Percentiles rank a stretch among this genome's conserved stretches.
phyloP scores from a whole-genome alignment of 2,113 vertebrate species.

The Nycticryphes semicollaris region DNA sequence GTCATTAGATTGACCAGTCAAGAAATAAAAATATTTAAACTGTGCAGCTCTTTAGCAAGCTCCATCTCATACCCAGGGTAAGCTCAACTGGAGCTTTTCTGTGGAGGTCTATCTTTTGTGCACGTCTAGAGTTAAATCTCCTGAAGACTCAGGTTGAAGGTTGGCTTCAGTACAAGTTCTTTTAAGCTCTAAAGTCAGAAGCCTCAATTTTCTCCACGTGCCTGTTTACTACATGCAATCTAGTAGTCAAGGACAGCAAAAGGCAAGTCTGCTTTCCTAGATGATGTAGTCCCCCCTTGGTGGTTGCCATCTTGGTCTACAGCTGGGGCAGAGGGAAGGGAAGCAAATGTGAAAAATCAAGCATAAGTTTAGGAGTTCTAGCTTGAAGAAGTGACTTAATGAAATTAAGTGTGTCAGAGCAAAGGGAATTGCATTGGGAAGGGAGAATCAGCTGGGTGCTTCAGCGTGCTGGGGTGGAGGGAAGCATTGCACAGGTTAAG shows the following conservation, averaged over 20 bases:
- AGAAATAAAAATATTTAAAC: neutral
- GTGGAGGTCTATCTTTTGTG: neutral
- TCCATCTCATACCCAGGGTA: neutral
- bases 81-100: neutral
- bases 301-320: neutral
- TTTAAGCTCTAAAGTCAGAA: neutral
- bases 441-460: neutral
- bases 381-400: neutral
- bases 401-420: neutral
- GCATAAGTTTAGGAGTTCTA: neutral
- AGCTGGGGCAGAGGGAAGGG: neutral
- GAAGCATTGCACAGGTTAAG: neutral
- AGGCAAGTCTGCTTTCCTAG: neutral
- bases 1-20: neutral
- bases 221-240: neutral
- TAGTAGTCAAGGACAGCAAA: neutral
- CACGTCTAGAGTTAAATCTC: neutral
- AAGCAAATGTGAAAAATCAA: neutral
- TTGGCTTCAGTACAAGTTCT: neutral
- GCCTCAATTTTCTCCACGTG: neutral
- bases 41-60: neutral
- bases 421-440: neutral
- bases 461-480: neutral
- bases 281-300: neutral
- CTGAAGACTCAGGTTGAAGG: neutral